A percentile compares a stretch with the other conserved stretches of the same genome.
phyloP scores from a whole-genome alignment of 2,113 vertebrate species.

The Ageneiosus marmoratus region DNA sequence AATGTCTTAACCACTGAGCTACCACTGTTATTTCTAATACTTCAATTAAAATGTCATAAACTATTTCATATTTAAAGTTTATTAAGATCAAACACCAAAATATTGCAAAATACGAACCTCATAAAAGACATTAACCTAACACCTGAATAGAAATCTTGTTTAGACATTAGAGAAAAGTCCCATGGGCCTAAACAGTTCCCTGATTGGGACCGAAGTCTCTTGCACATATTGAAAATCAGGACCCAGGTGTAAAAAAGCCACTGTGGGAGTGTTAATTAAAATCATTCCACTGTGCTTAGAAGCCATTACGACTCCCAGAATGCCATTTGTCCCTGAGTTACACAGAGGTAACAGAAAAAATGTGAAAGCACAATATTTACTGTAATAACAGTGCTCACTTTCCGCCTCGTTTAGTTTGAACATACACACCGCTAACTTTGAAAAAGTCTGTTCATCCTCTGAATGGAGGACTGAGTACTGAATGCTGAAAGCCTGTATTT shows the following conservation, averaged over 20 bases:
- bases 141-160: neutral
- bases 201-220: neutral
- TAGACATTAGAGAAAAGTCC: neutral
- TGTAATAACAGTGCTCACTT: neutral
- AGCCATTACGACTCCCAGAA: conserved; percentile 12
- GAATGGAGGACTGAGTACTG: neutral
- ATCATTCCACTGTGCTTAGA: neutral
- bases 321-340: neutral
- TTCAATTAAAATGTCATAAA: neutral
- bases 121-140: neutral
- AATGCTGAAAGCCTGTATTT: neutral
- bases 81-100: neutral
- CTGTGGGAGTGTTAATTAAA: conserved; percentile 40
- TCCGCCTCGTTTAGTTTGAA: neutral
- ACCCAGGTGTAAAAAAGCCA: conserved; percentile 14
- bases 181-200: neutral
- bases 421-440: neutral
- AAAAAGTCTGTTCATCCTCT: neutral
- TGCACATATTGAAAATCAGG: neutral
- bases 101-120: neutral
- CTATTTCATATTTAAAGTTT: neutral
- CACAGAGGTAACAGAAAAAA: neutral
- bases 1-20: too few species aligned
- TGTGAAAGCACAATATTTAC: neutral
- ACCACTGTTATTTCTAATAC: too few species aligned